Base-by-base conservation (phyloP, 92 coral and sea anemone genomes). In the Umimayanthus kanabou region DNA sequence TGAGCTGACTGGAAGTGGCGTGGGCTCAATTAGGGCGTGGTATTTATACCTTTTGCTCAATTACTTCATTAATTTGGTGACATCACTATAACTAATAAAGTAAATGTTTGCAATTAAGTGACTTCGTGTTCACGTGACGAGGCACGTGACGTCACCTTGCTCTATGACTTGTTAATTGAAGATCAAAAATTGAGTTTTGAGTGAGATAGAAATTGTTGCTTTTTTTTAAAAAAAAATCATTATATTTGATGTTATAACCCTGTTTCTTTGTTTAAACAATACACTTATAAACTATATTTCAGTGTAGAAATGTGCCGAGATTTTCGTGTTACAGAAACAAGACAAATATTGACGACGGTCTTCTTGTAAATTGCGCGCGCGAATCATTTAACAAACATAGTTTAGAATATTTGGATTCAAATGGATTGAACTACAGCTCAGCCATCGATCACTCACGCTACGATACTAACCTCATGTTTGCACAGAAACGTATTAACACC, bases 21-120 rank as follows among this genome's bases (percentile, higher is more conserved):
- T 45, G 77, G 77, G 87, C 87, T 47, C 77, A 83, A 83, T 83
- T 70, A 83, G 64, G 45, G 28, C 13, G 55, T 43, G 39, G 61
- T 83, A 83, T 83, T 83, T 83, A 83, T 83, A 83, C 78, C 69
- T 72, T 83, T 74, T 53, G 78, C 64, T 23, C 67, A 71, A 83
- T 83, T 83, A 42, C 45, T 49, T 71, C 87, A 83, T 71, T 70
- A 83, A 70, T 83, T 83, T 43, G 87, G 64, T 83, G 87, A 83
- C 78, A 83, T 83, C 87, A 83, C 87, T 47, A 53, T 70, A 42
- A 42, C 61, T 83, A 83, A 83, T 83, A 2, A 33, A 83, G n/a
- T 83, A 29, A 83, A 45, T 70, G 78, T 45, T 45, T 83, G 14
- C 43, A 47, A 83, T 45, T 39, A 47, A 18, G 49, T 83, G 69